phyloP scores from a whole-genome alignment of 2,797 vertebrate genomes.

The Presbytis comata region DNA sequence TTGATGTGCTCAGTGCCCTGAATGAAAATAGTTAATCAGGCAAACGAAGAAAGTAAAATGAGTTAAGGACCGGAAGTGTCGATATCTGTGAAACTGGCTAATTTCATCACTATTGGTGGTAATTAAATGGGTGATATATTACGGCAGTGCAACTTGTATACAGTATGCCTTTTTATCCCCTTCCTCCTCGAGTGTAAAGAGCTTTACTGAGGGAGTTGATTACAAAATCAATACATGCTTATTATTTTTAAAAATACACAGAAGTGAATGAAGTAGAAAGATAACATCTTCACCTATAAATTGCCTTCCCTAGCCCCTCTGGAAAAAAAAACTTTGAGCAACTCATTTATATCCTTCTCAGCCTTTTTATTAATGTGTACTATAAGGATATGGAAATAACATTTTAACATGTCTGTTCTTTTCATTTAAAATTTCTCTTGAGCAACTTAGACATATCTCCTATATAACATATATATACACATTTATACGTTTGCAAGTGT shows the following conservation, averaged over 20 bases:
- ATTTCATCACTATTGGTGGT: background rate
- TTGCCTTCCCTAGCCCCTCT: background rate
- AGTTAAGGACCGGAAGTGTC: background rate
- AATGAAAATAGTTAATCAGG: constrained; percentile 45
- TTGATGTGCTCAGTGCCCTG: background rate
- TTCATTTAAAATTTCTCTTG: background rate
- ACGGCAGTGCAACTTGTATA: rapidly evolving
- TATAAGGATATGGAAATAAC: background rate
- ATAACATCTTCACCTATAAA: background rate
- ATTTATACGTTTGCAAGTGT: background rate
- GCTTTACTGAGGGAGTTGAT: background rate
- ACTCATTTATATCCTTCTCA: background rate
- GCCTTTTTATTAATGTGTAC: background rate
- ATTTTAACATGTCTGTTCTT: background rate
- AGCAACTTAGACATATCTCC: background rate
- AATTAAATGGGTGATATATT: background rate
- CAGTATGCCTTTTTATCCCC: background rate
- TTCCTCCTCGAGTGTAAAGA: background rate
- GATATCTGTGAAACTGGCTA: background rate
- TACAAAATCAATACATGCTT: background rate
- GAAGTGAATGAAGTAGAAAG: background rate
- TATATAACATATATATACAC: background rate
- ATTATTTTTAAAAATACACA: constrained; percentile 9
- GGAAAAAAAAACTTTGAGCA: background rate
- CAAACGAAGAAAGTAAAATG: constrained; percentile 46